phyloP scores from a whole-genome alignment of 2,797 vertebrate species.

The Macropus fuliginosus region DNA sequence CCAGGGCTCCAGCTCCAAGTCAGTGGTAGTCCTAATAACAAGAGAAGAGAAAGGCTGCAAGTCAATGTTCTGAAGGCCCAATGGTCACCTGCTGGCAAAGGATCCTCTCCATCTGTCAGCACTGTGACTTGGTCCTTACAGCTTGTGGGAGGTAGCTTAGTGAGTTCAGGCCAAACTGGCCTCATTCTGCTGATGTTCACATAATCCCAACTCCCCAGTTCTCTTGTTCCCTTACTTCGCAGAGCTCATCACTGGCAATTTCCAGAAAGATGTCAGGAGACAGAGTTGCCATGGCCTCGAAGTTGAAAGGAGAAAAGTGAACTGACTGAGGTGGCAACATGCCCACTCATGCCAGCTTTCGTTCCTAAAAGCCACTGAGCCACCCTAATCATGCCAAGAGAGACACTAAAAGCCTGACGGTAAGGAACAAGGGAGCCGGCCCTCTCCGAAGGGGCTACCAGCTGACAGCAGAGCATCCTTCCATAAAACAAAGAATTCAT shows the following conservation, averaged over 20 bases:
- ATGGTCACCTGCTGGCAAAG: neutral
- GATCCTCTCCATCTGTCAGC: constrained; percentile 17
- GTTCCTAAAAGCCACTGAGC: constrained; percentile 67
- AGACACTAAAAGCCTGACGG: constrained; percentile 56
- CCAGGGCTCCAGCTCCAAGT: too few relatives aligned
- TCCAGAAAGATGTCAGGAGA: neutral
- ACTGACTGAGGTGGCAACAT: neutral
- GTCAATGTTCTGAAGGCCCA: neutral
- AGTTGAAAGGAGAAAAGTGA: constrained; percentile 17
- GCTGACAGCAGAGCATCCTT: neutral
- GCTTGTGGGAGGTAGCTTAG: constrained; percentile 25
- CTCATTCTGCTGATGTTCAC: constrained; percentile 48
- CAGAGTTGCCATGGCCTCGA: constrained; percentile 47
- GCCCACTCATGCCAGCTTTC: constrained; percentile 29
- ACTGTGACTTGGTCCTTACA: constrained; percentile 45
- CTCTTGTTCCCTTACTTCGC: constrained; percentile 50
- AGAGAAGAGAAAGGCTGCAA: neutral
- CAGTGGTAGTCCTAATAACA: neutral
- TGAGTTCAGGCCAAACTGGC: constrained; percentile 24
- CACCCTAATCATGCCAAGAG: constrained; percentile 62
- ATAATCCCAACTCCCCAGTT: constrained; percentile 44
- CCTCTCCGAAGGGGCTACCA: neutral
- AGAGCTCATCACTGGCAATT: constrained; percentile 37
- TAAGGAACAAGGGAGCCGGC: constrained; percentile 49
- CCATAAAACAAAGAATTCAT: neutral